Conservation (phyloP, 2,888 invertebrate species). For the Eucera pruinosa region DNA sequence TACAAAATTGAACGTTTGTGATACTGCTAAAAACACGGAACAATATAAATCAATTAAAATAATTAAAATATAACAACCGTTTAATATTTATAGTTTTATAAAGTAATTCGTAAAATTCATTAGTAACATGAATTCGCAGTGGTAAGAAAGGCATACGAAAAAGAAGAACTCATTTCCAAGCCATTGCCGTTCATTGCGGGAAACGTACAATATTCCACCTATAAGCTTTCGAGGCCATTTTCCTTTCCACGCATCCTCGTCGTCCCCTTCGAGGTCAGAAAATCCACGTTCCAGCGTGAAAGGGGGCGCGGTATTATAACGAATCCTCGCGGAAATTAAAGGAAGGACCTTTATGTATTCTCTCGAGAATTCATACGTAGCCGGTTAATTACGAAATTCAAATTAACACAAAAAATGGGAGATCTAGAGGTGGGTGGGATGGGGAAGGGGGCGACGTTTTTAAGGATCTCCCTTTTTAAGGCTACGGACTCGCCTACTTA, state of each 20-base stretch:
- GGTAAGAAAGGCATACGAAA: conserved; percentile 32
- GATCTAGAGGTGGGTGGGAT: conserved; percentile 68
- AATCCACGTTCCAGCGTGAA: conserved; percentile 70
- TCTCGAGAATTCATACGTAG: conserved; percentile 77
- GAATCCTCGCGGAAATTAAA: conserved; percentile 81
- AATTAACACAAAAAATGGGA: conserved; percentile 84
- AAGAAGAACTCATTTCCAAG: too few species aligned
- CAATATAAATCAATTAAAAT: too few species aligned
- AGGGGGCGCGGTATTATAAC: conserved; percentile 70
- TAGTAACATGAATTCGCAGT: too few species aligned
- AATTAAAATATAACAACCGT: too few species aligned
- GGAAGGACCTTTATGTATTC: conserved; percentile 80
- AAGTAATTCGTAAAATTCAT: too few species aligned
- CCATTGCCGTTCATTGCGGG: conserved; percentile 42
- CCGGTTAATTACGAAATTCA: conserved; percentile 84
- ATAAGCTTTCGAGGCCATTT: conserved; percentile 62
- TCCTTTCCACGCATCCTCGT: conserved; percentile 55
- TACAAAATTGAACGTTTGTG: too few species aligned
- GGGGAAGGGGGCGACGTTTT: conserved; percentile 67
- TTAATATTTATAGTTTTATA: too few species aligned
- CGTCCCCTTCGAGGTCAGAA: conserved; percentile 72
- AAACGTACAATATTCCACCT: conserved; percentile 59
- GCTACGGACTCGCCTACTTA: conserved; percentile 78
- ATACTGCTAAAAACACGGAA: too few species aligned
- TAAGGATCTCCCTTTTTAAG: conserved; percentile 82